A percentile compares a stretch with the other conserved stretches of the same genome.
Conservation (phyloP, 2,888 invertebrate genomes). For the Tenthredo livida region DNA sequence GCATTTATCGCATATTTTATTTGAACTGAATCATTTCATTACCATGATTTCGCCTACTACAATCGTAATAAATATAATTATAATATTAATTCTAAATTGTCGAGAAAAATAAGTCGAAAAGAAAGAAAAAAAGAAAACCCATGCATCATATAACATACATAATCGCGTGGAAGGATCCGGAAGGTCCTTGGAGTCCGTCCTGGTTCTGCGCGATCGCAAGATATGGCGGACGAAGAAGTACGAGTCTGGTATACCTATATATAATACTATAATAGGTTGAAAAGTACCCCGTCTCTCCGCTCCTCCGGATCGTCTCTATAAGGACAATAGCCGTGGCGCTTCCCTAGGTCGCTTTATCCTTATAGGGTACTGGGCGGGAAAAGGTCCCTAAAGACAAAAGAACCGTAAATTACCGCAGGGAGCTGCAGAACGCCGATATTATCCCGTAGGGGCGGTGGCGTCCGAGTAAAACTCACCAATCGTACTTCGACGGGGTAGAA, state of each 20-base stretch:
- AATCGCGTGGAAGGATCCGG: neutral
- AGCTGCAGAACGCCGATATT: constrained; percentile 55
- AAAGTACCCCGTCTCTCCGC: neutral
- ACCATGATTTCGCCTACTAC: neutral
- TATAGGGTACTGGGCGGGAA: constrained; percentile 42
- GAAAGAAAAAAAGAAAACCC: neutral
- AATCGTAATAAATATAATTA: no score
- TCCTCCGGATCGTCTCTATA: neutral
- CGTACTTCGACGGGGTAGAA: neutral
- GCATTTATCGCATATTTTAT: neutral
- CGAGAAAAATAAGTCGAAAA: neutral
- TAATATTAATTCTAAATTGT: neutral
- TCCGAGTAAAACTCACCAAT: neutral
- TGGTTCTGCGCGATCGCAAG: neutral
- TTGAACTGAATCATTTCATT: neutral
- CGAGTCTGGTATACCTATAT: neutral
- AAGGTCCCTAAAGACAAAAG: constrained; percentile 65
- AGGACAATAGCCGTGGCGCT: constrained; percentile 12
- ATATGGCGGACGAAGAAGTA: constrained; percentile 2
- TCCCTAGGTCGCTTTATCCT: constrained; percentile 1
- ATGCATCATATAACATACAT: neutral
- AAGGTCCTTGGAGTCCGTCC: neutral
- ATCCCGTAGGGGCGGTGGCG: neutral
- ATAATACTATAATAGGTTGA: neutral
- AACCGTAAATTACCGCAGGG: constrained; percentile 63